Evolutionary conservation across 2,797 vertebrate genomes (phyloP), one percentile per base, ranked within the genome.

Genomic region (Helarctos malayanus): DNA sequence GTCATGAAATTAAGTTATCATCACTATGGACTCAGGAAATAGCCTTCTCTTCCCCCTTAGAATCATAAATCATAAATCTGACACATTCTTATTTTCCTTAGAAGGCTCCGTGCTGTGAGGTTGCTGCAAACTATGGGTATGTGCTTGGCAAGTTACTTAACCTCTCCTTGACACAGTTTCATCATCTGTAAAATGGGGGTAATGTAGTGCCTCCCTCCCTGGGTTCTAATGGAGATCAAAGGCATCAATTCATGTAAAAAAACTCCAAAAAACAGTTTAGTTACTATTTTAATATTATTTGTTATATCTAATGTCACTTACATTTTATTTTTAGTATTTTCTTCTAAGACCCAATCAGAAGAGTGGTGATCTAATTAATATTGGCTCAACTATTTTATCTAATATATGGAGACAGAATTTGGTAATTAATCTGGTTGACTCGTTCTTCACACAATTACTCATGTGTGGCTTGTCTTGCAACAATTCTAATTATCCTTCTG

Each of bases 291-390:
- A 57, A 71, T 27, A 47, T 88, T 85, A 35, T 47, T 87, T 87
- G 21, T 57, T 84, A 45, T 49, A 61, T 65, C 32, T 89, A 59
- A 59, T 82, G 49, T 56, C 10, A 76, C 56, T 65, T 8, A 75
- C 63, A n/a, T 85, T 52, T 78, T 63, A 94, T 80, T 65, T 54
- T 45, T 12, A 68, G 65, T n/a, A 11, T 59, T 92, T 78, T 85
- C 41, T 78, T 41, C 57, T 13, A 59, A 81, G 63, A 65, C 52
- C 15, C 63, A 76, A 16, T 85, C 49, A 75, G 68, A 94, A 86
- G 29, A 56, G n/a, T 41, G 19, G 75, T 79, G 47, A 29, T 73
- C 63, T 89, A 76, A 89, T 89, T 82, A 91, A 68, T 95, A 23
- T 61, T 75, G 15, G 25, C 49, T 89, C 54, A 97, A 75, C 81